phyloP scores from a whole-genome alignment of 2,797 vertebrate genomes.

The Rousettus madagascariensis region DNA sequence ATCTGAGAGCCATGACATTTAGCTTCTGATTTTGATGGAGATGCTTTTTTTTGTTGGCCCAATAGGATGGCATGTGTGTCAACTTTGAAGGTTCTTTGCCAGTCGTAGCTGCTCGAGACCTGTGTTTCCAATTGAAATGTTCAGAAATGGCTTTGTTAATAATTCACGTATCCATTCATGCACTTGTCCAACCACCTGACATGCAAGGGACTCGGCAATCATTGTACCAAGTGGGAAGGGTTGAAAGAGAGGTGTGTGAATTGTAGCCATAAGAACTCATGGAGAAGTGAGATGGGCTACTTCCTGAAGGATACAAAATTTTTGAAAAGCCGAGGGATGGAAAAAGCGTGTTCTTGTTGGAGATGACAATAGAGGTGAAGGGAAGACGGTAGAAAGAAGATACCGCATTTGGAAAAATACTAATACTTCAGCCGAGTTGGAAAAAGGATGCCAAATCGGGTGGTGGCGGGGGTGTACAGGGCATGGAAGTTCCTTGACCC shows the following conservation, averaged over 20 bases:
- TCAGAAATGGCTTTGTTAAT: background rate
- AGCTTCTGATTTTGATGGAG: slow-evolving; percentile 48
- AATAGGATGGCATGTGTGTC: background rate
- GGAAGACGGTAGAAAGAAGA: background rate
- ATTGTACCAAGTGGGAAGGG: background rate
- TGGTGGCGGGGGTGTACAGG: background rate
- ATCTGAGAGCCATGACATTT: slow-evolving; percentile 51
- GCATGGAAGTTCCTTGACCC: background rate
- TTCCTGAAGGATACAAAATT: background rate
- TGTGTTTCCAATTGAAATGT: background rate
- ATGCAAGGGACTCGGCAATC: background rate
- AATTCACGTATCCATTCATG: background rate
- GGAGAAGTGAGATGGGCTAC: background rate
- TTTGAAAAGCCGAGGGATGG: background rate
- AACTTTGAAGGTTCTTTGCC: background rate
- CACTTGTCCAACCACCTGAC: accelerated
- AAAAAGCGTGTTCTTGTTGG: background rate
- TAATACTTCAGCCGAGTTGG: background rate
- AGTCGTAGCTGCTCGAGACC: background rate
- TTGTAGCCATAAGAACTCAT: background rate
- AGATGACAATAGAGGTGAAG: background rate
- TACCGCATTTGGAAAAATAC: background rate
- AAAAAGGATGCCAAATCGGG: accelerated
- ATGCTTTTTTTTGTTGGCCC: background rate
- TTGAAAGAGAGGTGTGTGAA: background rate